Evolutionary conservation across 2,797 vertebrate genomes (phyloP).

Genomic region (Cossypha caffra): DNA sequence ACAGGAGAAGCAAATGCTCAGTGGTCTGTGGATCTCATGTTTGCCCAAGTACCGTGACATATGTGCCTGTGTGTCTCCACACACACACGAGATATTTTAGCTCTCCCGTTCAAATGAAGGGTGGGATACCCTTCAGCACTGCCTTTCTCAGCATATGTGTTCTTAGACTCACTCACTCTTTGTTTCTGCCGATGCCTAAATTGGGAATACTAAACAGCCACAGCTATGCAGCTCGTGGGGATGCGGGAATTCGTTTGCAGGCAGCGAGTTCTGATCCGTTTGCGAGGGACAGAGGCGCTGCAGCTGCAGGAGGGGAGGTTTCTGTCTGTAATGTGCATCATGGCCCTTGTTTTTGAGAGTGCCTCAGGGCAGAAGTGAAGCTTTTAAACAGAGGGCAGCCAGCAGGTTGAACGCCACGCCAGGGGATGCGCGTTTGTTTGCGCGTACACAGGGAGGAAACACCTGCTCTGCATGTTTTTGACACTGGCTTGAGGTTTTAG

Average conservation of each 20-base stretch:
- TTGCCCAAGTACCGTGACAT: not conserved
- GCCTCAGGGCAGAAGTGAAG: not conserved
- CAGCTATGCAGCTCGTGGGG: not conserved
- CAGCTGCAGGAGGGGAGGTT: not conserved
- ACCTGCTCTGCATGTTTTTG: not conserved
- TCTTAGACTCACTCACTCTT: not conserved
- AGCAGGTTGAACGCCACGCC: not conserved
- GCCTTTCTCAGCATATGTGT: constrained; percentile 3
- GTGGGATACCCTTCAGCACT: constrained; percentile 13
- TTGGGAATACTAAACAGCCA: constrained; percentile 21
- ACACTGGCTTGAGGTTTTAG: not conserved
- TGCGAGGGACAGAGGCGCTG: not conserved
- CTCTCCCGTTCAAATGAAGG: not conserved
- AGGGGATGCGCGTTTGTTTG: accelerated
- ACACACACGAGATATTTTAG: not conserved
- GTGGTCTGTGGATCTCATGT: not conserved
- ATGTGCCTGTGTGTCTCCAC: not conserved
- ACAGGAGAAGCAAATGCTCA: not conserved
- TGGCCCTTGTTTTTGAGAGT: not conserved
- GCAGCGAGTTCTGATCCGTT: not conserved
- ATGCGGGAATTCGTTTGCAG: not conserved
- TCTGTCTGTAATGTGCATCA: not conserved
- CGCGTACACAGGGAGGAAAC: not conserved
- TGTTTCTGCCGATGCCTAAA: constrained; percentile 24
- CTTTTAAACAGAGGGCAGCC: not conserved